Conservation (phyloP, 2,888 invertebrate species). For the Chrysodeixis includens region DNA sequence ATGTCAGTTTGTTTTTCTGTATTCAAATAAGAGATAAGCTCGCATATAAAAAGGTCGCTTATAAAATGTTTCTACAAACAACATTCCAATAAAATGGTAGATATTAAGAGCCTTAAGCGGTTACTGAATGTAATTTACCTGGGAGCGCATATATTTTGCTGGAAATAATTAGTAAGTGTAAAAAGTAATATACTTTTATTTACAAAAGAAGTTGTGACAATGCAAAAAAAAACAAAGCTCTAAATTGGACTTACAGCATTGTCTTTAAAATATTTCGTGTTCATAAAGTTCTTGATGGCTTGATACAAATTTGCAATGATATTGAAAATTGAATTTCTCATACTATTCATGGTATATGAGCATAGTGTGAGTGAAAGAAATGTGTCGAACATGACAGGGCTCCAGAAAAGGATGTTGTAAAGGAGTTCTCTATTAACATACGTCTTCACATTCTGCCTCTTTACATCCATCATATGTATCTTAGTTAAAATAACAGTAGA, state of each 20-base stretch:
- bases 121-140: too few species aligned
- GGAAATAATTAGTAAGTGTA: too few species aligned
- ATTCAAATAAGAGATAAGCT: background rate
- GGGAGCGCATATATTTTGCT: too few species aligned
- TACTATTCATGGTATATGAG: constrained; percentile 76
- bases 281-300: constrained; percentile 81
- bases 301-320: constrained; percentile 85
- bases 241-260: constrained; percentile 75
- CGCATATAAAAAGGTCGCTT: background rate
- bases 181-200: too few species aligned
- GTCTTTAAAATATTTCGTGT: constrained; percentile 80
- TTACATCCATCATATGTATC: constrained; percentile 77
- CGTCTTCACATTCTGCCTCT: constrained; percentile 72
- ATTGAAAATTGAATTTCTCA: constrained; percentile 78
- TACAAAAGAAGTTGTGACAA: too few species aligned
- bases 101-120: too few species aligned
- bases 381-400: constrained; percentile 84
- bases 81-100: too few species aligned
- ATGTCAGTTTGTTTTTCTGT: constrained; percentile 1
- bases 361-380: constrained; percentile 80
- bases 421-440: constrained; percentile 80
- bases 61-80: too few species aligned
- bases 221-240: constrained; percentile 8
- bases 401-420: constrained; percentile 84
- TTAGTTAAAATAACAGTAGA: constrained; percentile 81